Base-by-base conservation (phyloP, 2,113 vertebrate genomes). In the Gymnobelideus leadbeateri region DNA sequence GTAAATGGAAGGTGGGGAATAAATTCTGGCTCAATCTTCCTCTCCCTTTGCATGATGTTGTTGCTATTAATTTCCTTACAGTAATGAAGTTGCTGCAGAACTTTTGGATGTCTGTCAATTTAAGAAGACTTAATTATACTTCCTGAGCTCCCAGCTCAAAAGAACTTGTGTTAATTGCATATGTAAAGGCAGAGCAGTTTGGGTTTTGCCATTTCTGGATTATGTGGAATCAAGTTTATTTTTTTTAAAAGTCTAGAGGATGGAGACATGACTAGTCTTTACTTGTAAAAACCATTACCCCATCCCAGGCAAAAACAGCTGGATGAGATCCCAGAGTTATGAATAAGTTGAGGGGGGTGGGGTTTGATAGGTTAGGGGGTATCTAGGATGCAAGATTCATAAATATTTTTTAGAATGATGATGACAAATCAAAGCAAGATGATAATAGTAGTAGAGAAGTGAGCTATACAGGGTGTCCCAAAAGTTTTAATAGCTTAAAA, bases 91-190 rank as follows among this genome's bases (percentile, higher is more conserved):
- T 47, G 46, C 84, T 89, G n/a, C 46, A 47, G 84, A n/a, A 19
- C 84, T 89, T n/a, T 89, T 46, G 46, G 84, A 50, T 90, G 89
- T 50, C 89, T 90, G 89, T 47, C 89, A 90, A 47, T 90, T 90
- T 89, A 89, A 89, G 89, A 43, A 89, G n/a, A 89, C 47, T 89
- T 90, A 90, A 90, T 90, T 90, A 77, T n/a, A 90, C 24, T 90
- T 49, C 49, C 89, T 90, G 43, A 50, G 46, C 89, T 90, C 49
- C 89, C 19, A 50, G 43, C 89, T 90, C 49, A 49, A 28, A 90
- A 28, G 43, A 50, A 90, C 43, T 47, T 90, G 46, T 90, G 23
- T 47, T 90, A 90, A 90, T 90, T 90, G 46, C 46, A 90, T 46
- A 47, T 28, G 26, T 9, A 28, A 47, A 47, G 47, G 46, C 89